Evolutionary conservation across 1,140 invertebrate genomes (phyloP).

Genomic region (Apis laboriosa): DNA sequence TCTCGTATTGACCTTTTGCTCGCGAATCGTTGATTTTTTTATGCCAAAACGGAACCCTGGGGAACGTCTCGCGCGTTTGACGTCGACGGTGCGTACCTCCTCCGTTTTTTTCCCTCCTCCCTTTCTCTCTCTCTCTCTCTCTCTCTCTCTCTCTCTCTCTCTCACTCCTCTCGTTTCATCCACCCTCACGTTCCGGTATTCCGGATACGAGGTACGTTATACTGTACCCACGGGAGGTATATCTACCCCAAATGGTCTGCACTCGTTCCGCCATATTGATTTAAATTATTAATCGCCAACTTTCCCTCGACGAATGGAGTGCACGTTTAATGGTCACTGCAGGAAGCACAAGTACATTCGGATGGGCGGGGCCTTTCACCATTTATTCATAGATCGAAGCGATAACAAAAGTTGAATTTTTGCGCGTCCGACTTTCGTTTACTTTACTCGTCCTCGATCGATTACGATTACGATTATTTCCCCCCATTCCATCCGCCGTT

Average conservation of each 20-base stretch:
- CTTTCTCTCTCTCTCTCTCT: not conserved
- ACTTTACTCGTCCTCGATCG: slow-evolving; percentile 12
- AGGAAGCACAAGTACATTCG: slow-evolving; percentile 15
- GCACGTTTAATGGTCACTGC: slow-evolving; percentile 55
- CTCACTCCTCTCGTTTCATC: not conserved
- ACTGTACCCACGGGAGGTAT: slow-evolving; percentile 73
- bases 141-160: not conserved
- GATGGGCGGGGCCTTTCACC: not conserved
- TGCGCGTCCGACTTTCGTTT: not conserved
- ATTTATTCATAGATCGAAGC: slow-evolving; percentile 36
- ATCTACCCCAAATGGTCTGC: slow-evolving; percentile 71
- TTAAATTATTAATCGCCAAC: slow-evolving; percentile 79
- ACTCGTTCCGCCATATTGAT: slow-evolving; percentile 76
- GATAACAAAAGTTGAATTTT: slow-evolving; percentile 39
- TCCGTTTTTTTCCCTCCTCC: slow-evolving; percentile 47
- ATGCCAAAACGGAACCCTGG: slow-evolving; percentile 56
- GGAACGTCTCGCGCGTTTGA: slow-evolving; percentile 61
- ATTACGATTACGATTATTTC: slow-evolving; percentile 24
- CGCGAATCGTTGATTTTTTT: slow-evolving; percentile 58
- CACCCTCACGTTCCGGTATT: slow-evolving; percentile 52
- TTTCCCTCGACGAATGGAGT: slow-evolving; percentile 62
- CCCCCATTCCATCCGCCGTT: not conserved
- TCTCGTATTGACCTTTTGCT: slow-evolving; percentile 52
- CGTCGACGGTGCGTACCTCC: slow-evolving; percentile 42
- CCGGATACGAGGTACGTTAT: slow-evolving; percentile 61